Percentiles rank a stretch among this genome's conserved stretches.
Evolutionary conservation across 64 coral and sea anemone genomes (phyloP).

Genomic region (Montipora capricornis): DNA sequence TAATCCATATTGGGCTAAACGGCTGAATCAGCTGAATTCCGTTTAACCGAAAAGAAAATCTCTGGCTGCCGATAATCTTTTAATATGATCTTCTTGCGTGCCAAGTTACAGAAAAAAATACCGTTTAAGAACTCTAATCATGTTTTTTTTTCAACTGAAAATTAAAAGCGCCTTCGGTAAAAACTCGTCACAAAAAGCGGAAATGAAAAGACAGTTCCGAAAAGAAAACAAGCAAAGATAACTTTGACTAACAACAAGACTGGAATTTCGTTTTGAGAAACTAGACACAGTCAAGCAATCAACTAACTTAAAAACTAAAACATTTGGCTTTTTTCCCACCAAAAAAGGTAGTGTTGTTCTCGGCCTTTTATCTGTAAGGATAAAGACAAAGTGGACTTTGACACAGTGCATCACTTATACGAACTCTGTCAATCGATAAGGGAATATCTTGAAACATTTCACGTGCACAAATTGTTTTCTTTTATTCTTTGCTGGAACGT

Average conservation of each 20-base stretch:
- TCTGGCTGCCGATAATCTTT: neutral
- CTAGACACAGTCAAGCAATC: neutral
- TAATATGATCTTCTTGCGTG: neutral
- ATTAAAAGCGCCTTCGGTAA: neutral
- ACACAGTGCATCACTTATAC: neutral
- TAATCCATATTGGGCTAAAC: neutral
- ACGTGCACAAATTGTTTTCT: neutral
- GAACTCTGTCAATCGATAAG: conserved; percentile 6
- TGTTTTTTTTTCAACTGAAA: neutral
- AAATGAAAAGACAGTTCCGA: neutral
- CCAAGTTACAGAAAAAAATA: neutral
- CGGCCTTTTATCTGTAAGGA: neutral
- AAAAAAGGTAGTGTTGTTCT: neutral
- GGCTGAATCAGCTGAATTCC: neutral
- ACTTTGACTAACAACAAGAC: neutral
- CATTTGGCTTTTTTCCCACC: neutral
- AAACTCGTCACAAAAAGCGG: too few relatives aligned
- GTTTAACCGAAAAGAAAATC: neutral
- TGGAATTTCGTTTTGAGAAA: neutral
- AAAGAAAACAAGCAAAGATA: neutral
- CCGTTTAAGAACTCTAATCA: neutral
- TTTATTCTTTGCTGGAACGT: neutral
- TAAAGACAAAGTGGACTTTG: conserved; percentile 34
- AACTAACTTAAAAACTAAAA: neutral
- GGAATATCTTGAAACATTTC: neutral